phyloP scores from a whole-genome alignment of 2,113 vertebrate species.

The Formicarius rufipectus region DNA sequence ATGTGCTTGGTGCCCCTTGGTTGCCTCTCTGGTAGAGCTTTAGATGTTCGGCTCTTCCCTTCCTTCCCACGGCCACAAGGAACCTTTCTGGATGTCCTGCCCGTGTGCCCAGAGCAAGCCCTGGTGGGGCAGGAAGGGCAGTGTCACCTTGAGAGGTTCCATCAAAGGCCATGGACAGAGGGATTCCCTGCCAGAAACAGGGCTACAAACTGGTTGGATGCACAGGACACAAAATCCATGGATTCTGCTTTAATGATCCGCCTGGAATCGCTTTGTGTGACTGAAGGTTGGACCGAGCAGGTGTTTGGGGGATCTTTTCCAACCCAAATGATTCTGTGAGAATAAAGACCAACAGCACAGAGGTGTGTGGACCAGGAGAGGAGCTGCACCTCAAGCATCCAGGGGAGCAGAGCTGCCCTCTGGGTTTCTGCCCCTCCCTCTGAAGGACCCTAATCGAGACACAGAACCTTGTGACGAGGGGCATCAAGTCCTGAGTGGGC shows the following conservation, averaged over 20 bases:
- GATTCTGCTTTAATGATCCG: neutral
- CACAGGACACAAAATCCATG: neutral
- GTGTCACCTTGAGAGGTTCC: neutral
- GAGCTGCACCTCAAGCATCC: accelerated
- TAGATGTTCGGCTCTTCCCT: neutral
- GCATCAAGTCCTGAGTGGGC: neutral
- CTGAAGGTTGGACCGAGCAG: neutral
- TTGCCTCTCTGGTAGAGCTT: neutral
- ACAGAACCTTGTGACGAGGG: neutral
- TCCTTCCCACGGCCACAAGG: neutral
- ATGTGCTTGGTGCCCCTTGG: neutral
- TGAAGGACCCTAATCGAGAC: neutral
- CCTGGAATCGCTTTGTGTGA: neutral
- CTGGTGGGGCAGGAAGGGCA: neutral
- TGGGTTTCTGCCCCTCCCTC: neutral
- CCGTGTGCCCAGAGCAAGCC: neutral
- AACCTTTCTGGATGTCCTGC: neutral
- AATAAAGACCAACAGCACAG: neutral
- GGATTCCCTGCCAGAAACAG: neutral
- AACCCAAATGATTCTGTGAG: neutral
- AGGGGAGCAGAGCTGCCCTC: neutral
- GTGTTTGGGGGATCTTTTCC: neutral
- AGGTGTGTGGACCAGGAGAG: accelerated
- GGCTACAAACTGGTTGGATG: neutral
- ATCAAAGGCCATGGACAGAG: neutral